Evolutionary conservation across 2,888 invertebrate species (phyloP), one percentile per base, ranked within the genome.

Genomic region (Agonopterix subpropinquella): DNA sequence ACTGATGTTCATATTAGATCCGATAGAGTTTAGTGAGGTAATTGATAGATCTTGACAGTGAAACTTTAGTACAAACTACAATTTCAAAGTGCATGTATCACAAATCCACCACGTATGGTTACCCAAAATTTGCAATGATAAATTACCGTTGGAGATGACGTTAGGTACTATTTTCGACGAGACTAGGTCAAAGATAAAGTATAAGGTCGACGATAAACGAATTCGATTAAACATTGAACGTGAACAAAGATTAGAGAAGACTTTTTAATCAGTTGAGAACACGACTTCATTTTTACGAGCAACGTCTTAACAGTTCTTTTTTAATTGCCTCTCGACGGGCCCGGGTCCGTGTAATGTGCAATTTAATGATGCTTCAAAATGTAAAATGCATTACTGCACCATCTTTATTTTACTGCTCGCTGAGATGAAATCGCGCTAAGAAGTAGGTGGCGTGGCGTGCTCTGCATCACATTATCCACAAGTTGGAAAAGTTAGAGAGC

Each of bases 331-430:
- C 81, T 81, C 73, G 72, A 75, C 78, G 79, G 76, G 65, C 67
- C 67, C 70, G 11, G 67, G 67, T 68, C 68, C 75, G 68, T 77
- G 79, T 85, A 85, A 82, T 85, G 78, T 75, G 80, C 77, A 76
- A 79, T 84, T 86, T 85, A 85, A 87, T 82, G 84, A 85, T 80
- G 77, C 82, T 82, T 83, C 77, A 85, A 84, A 83, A 84, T 83
- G 82, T 85, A 75, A 83, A 83, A 81, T 81, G 84, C 83, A 86
- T 82, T 83, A 81, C 75, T 81, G 82, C 83, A 79, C 73, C 77
- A 79, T 80, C 77, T 83, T 82, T 76, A 76, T 78, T 80, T 81
- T 75, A 81, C 69, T 71, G 71, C 69, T 67, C 54, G 61, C 62
- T 62, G 62, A 70, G 65, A 73, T 71, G 69, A 70, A 71, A 75